Evolutionary conservation across 2,113 vertebrate species (phyloP).

Genomic region (Melanostigma gelatinosum): DNA sequence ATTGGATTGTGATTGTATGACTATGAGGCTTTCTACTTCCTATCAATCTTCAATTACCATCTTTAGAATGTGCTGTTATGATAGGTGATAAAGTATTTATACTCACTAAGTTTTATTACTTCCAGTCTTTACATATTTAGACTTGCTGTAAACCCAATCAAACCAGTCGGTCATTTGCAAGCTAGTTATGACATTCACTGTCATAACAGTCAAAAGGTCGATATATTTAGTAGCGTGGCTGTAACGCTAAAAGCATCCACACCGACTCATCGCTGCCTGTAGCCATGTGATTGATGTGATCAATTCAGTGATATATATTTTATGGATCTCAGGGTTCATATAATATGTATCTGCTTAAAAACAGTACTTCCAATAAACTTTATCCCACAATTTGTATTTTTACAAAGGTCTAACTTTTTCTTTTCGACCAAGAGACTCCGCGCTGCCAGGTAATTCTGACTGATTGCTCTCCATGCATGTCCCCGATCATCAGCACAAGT

Average conservation of each 20-base stretch:
- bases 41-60: neutral
- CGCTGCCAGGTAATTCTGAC: conserved; percentile 8
- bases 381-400: neutral
- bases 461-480: neutral
- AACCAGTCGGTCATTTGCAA: neutral
- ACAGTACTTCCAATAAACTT: conserved; percentile 8
- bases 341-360: conserved; percentile 8
- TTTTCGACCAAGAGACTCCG: neutral
- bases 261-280: conserved; percentile 14
- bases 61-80: neutral
- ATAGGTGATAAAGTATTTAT: neutral
- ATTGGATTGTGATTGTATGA: neutral
- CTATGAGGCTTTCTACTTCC: neutral
- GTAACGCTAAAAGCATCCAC: conserved; percentile 9
- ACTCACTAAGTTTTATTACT: neutral
- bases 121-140: conserved; percentile 9
- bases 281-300: neutral
- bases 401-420: neutral
- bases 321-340: neutral
- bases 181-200: conserved; percentile 13
- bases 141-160: neutral
- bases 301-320: conserved; percentile 16
- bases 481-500: conserved; percentile 15
- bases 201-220: conserved; percentile 22
- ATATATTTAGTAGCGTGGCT: conserved; percentile 26